Evolutionary conservation across 2,113 vertebrate genomes (phyloP), one percentile per base, ranked within the genome.

Genomic region (Marmota monax): DNA sequence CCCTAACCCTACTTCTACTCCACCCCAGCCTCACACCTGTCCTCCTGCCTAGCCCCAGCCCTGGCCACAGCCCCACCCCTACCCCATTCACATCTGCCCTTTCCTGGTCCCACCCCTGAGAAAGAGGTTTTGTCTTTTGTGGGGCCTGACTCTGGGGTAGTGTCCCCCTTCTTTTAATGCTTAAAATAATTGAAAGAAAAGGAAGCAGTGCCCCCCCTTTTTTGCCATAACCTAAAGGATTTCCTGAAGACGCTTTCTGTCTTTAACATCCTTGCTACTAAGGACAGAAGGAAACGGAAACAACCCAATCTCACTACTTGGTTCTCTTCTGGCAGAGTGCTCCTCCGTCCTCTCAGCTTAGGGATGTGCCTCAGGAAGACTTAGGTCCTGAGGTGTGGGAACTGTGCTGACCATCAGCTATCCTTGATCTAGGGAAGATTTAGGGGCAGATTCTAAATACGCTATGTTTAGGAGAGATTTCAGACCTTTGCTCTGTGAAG

Each of bases 131-230:
- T 72, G 17, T 67, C 34, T 73, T 92, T 93, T 65, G 56, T 85
- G 61, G 22, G 22, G 23, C 61, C 84, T 67, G 45, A 85, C 11
- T 53, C 39, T 72, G 48, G 72, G 74, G 14, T 63, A 27, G n/a
- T 23, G 7, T 29, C 56, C 29, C n/a, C 4, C 37, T 63, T 42
- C 48, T 85, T 73, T 92, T 27, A 14, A 73, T 78, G 51, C 34
- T 80, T 92, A 94, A 79, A 87, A 76, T 89, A n/a, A 78, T 53
- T 90, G 56, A 88, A 79, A 93, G 17, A 32, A 34, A 79, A 96
- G 25, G 42, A 80, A 86, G 82, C 32, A 48, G 48, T 29, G 8
- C 37, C 32, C 18, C 69, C 14, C 61, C 1, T 3, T 84, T 27
- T 22, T 10, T 37, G 32, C 83, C 67, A 56, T 83, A 87, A 83